Evolutionary conservation across 2,888 invertebrate species (phyloP).

Genomic region (Subacronicta megacephala): DNA sequence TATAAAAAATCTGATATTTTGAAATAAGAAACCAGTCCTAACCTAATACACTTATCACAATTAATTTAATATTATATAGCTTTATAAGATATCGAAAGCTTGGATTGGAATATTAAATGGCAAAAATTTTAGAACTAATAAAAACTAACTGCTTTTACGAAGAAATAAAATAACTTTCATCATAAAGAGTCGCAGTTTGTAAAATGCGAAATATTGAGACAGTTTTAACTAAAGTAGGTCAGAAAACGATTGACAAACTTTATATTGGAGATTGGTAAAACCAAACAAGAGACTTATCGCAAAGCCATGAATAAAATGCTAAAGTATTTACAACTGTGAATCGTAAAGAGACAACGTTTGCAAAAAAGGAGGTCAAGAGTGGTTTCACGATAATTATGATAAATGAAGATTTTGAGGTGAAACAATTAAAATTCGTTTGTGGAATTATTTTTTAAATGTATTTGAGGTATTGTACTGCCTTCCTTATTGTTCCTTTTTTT

Average conservation of each 20-base stretch:
- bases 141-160: not conserved
- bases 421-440: slow-evolving; percentile 26
- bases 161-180: slow-evolving; percentile 8
- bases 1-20: no score
- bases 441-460: slow-evolving; percentile 15
- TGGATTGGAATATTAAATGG: not conserved
- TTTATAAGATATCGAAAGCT: not conserved
- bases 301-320: slow-evolving; percentile 28
- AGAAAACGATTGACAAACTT: slow-evolving; percentile 25
- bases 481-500: slow-evolving; percentile 11
- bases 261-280: slow-evolving; percentile 21
- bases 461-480: slow-evolving; percentile 6
- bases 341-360: slow-evolving; percentile 35
- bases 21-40: no score
- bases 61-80: no score
- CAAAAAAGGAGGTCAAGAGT: slow-evolving; percentile 41
- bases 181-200: slow-evolving; percentile 2
- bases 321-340: slow-evolving; percentile 33
- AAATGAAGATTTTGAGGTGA: slow-evolving; percentile 30
- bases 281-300: slow-evolving; percentile 29
- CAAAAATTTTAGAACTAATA: not conserved
- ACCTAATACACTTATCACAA: no score
- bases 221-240: slow-evolving; percentile 23
- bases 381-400: slow-evolving; percentile 38
- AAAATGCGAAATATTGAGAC: slow-evolving; percentile 19